A percentile compares a stretch with the other conserved stretches of the same genome.
phyloP scores from a whole-genome alignment of 2,113 vertebrate genomes.

The Trichechus manatus region DNA sequence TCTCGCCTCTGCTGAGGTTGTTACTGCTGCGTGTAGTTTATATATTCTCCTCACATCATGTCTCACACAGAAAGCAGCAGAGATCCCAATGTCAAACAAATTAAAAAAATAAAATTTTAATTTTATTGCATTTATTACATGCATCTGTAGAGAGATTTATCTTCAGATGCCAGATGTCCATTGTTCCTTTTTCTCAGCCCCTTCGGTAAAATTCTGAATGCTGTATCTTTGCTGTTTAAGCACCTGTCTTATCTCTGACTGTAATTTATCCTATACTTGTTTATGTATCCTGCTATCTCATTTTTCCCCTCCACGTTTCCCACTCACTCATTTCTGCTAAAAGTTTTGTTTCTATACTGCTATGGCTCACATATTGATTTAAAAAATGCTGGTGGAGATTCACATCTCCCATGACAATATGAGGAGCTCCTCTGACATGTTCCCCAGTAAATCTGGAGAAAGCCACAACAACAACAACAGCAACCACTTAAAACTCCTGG shows the following conservation, averaged over 20 bases:
- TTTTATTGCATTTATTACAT: constrained; percentile 31
- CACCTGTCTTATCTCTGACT: background rate
- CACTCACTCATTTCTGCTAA: constrained; percentile 37
- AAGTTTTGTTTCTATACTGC: background rate
- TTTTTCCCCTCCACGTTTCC: background rate
- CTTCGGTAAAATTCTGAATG: constrained; percentile 1
- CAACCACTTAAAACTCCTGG: no score
- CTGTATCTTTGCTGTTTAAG: background rate
- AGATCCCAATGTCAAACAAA: constrained; percentile 18
- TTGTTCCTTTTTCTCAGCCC: background rate
- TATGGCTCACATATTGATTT: constrained; percentile 2
- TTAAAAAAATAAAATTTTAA: background rate
- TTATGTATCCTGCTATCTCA: background rate
- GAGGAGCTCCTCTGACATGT: no score
- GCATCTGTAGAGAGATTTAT: background rate
- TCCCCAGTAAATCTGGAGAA: no score
- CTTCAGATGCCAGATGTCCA: background rate
- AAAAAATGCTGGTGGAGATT: background rate
- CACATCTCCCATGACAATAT: no score
- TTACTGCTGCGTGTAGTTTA: constrained; percentile 20
- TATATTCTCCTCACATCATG: background rate
- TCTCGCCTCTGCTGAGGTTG: background rate
- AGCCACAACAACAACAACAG: no score
- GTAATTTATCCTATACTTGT: constrained; percentile 21
- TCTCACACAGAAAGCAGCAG: background rate